Evolutionary conservation across 2,113 vertebrate species (phyloP), one percentile per base, ranked within the genome.

Genomic region (Coptodon bakossiorum): DNA sequence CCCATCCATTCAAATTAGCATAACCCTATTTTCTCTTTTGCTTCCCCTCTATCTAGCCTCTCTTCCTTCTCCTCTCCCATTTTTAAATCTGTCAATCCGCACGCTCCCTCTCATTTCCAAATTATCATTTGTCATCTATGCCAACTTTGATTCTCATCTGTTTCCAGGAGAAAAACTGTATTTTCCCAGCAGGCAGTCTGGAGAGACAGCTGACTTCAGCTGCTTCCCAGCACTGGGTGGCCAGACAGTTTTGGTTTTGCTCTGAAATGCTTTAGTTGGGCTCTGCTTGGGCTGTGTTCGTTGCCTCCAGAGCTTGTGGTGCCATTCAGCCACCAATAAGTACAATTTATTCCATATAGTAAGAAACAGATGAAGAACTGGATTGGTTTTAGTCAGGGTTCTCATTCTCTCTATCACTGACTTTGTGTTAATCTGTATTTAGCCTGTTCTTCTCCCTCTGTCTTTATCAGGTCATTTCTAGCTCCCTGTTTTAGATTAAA

Each of bases 1-100:
- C 80, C 61, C 78, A 83, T 90, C 84, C 82, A 29, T n/a, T 90
- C 19, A 90, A 90, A 92, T 93, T 79, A 91, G 31, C 91, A 88
- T 90, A 88, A 87, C 76, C 71, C 89, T 63, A 29, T 63, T 56
- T 80, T 53, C 43, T 52, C 24, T 52, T 56, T 79, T 73, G 71
- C 52, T 40, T 73, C 57, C 59, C 27, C 34, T 80, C 57, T 40
- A 40, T 52, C 53, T 29, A 31, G 45, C 34, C 43, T 56, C 52
- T 82, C 36, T 10, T 40, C 43, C 82, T 61, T 80, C 57, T 71
- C 85, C 53, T 66, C 66, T 61, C 24, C 83, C 36, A 52, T 84
- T 85, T 79, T 54, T 13, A 45, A 82, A 79, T 61, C 29, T 31
- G 6, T 73, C 82, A 63, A 66, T 87, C 80, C 11, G 11, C 54